Evolutionary conservation across 2,888 invertebrate genomes (phyloP).

Genomic region (Papilio demoleus): DNA sequence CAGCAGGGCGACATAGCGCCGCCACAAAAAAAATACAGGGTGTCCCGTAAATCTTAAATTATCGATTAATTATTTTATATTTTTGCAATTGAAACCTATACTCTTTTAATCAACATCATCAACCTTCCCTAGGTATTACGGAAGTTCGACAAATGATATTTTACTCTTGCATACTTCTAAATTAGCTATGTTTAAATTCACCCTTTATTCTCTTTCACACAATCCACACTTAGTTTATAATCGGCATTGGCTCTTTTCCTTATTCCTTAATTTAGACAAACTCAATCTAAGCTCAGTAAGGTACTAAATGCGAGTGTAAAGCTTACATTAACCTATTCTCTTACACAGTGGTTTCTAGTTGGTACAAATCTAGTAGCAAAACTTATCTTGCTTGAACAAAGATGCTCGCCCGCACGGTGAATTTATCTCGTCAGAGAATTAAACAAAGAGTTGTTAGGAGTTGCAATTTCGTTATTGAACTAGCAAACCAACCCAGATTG

Average conservation of each 20-base stretch:
- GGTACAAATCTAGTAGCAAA: neutral
- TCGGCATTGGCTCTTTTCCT: neutral
- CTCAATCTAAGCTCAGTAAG: neutral
- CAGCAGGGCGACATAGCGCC: too few relatives aligned
- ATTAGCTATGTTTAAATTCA: too few relatives aligned
- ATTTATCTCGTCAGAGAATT: slow-evolving; percentile 1
- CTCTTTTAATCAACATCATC: too few relatives aligned
- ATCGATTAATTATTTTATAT: too few relatives aligned
- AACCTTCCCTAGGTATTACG: too few relatives aligned
- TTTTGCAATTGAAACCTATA: too few relatives aligned
- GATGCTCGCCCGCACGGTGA: neutral
- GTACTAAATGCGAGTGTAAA: neutral
- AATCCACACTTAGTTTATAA: neutral
- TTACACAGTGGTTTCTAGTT: neutral
- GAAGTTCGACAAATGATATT: too few relatives aligned
- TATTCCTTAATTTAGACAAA: neutral
- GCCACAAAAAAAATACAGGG: too few relatives aligned
- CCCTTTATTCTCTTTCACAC: too few relatives aligned
- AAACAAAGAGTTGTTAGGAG: slow-evolving; percentile 1
- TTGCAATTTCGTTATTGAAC: neutral
- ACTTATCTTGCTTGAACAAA: neutral
- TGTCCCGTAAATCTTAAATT: too few relatives aligned
- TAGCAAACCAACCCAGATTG: neutral
- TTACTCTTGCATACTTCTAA: too few relatives aligned
- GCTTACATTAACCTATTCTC: neutral